Evolutionary conservation across 2,113 vertebrate species (phyloP).

Genomic region (Collichthys lucidus): DNA sequence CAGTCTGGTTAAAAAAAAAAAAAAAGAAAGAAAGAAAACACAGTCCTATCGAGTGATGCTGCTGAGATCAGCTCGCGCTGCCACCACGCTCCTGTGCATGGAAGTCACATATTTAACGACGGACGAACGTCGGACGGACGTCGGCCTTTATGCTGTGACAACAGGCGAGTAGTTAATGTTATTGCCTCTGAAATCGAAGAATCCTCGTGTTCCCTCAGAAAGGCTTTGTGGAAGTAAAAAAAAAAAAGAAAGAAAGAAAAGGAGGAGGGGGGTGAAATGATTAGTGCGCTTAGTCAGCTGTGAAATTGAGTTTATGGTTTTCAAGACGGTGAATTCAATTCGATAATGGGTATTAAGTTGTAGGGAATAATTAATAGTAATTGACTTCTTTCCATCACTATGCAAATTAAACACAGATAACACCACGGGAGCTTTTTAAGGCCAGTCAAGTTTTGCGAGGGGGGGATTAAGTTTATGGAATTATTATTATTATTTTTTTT

Average conservation of each 20-base stretch:
- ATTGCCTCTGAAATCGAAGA: slow-evolving; percentile 55
- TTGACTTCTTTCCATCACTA: slow-evolving; percentile 84
- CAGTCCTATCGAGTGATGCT: slow-evolving; percentile 61
- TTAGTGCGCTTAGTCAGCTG: slow-evolving; percentile 82
- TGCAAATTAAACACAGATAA: slow-evolving; percentile 84
- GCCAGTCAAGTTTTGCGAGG: slow-evolving; percentile 74
- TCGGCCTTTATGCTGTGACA: slow-evolving; percentile 16
- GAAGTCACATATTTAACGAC: slow-evolving; percentile 1
- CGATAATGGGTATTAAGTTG: slow-evolving; percentile 85
- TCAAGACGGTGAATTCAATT: slow-evolving; percentile 83
- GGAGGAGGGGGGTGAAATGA: slow-evolving; percentile 65
- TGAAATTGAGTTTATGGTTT: slow-evolving; percentile 86
- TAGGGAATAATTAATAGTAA: slow-evolving; percentile 85
- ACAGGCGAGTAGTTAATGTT: slow-evolving; percentile 37
- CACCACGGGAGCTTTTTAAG: slow-evolving; percentile 76
- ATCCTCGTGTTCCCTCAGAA: slow-evolving; percentile 49
- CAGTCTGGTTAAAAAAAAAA: slow-evolving; percentile 40
- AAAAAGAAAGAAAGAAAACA: slow-evolving; percentile 16
- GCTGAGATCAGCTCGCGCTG: slow-evolving; percentile 44
- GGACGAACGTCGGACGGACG: slow-evolving; percentile 19
- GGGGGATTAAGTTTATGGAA: slow-evolving; percentile 77
- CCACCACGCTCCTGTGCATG: slow-evolving; percentile 14
- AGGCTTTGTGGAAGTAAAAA: slow-evolving; percentile 28
- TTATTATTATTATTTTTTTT: slow-evolving; percentile 52
- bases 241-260: neutral